Evolutionary conservation across 2,888 invertebrate genomes (phyloP).

Genomic region (Drosophila kanekoi): DNA sequence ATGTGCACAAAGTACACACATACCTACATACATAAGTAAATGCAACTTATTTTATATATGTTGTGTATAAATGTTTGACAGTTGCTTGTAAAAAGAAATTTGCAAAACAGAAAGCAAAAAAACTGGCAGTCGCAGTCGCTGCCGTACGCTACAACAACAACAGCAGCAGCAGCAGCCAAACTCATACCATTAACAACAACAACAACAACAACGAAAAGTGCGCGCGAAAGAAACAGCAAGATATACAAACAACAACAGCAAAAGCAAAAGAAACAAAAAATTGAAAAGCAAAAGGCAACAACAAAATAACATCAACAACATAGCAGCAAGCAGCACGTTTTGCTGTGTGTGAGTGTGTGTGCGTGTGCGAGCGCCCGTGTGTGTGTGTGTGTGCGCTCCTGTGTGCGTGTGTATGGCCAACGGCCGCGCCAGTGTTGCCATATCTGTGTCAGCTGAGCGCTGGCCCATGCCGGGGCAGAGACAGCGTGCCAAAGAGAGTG

Average conservation of each 20-base stretch:
- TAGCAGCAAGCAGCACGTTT: conserved; percentile 50
- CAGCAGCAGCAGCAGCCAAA: conserved; percentile 22
- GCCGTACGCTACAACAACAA: conserved; percentile 32
- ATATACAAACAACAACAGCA: conserved; percentile 24
- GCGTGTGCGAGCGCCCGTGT: conserved; percentile 8
- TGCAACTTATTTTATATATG: conserved; percentile 11
- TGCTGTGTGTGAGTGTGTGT: conserved; percentile 23
- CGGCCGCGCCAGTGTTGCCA: conserved; percentile 58
- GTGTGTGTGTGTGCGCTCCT: neutral
- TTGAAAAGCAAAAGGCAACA: conserved; percentile 37
- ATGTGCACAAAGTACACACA: neutral
- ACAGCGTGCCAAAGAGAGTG: conserved; percentile 9
- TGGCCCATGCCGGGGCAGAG: conserved; percentile 43
- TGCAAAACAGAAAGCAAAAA: conserved; percentile 38
- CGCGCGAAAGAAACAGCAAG: conserved; percentile 56
- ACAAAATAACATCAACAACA: conserved; percentile 47
- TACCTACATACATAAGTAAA: neutral
- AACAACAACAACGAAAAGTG: conserved; percentile 37
- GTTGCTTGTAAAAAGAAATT: conserved; percentile 41
- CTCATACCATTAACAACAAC: conserved; percentile 43
- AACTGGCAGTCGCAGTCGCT: conserved; percentile 24
- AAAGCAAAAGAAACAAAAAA: conserved; percentile 17
- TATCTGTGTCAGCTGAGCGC: conserved; percentile 61
- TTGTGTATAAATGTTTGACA: conserved; percentile 18
- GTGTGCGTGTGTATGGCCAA: conserved; percentile 29